Evolutionary conservation across 1,140 invertebrate genomes (phyloP).

Genomic region (Papilio glaucus): DNA sequence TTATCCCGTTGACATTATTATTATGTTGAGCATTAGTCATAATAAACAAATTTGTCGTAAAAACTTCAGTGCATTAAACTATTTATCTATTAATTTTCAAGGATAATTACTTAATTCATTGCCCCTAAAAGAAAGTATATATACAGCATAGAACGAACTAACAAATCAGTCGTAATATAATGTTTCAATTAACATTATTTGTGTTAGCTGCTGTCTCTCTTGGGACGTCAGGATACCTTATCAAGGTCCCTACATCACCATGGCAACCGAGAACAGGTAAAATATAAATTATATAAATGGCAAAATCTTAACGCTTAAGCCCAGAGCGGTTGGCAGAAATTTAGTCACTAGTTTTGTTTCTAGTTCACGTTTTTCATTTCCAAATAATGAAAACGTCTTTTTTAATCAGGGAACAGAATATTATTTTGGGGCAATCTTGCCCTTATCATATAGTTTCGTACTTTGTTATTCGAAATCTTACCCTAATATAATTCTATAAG

Average conservation of each 20-base stretch:
- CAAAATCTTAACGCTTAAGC: neutral
- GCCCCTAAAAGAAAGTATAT: slow-evolving; percentile 43
- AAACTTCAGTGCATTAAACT: slow-evolving; percentile 43
- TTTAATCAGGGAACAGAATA: no score
- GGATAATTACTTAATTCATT: slow-evolving; percentile 37
- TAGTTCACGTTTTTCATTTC: no score
- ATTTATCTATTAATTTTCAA: slow-evolving; percentile 52
- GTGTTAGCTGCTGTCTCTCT: slow-evolving; percentile 42
- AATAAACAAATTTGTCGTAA: slow-evolving; percentile 28
- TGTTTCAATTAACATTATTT: slow-evolving; percentile 61
- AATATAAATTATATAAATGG: neutral
- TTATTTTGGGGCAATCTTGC: no score
- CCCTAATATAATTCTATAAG: no score
- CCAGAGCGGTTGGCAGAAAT: neutral
- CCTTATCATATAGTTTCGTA: no score
- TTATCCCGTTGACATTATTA: no score
- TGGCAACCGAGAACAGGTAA: slow-evolving; percentile 50
- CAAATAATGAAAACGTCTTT: no score
- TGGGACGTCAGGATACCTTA: slow-evolving; percentile 55
- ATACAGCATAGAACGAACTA: slow-evolving; percentile 38
- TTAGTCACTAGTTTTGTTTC: no score
- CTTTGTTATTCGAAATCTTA: no score
- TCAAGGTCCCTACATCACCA: slow-evolving; percentile 60
- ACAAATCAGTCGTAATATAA: slow-evolving; percentile 44
- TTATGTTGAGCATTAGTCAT: no score